These are phyloP conservation scores for Ormia ochracea DNA, from an alignment of 2,888 invertebrate genomes.

Conservation along the genomic window DNA sequence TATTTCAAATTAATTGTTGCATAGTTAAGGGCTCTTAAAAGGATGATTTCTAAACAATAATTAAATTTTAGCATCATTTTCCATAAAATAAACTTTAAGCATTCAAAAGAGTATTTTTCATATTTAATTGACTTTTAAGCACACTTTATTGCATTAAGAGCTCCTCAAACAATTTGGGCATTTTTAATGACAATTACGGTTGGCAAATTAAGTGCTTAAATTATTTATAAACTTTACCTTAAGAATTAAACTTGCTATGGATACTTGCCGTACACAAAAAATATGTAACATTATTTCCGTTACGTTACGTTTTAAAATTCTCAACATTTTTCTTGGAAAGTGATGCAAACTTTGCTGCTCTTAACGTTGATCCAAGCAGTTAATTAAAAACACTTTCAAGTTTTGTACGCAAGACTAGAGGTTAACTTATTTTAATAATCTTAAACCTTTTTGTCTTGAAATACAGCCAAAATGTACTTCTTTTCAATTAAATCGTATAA, in stretches of 20 bases:
- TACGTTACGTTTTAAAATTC: not conserved
- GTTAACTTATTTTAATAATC: constrained; percentile 30
- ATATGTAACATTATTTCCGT: not conserved
- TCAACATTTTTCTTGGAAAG: not conserved
- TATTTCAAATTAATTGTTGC: constrained; percentile 22
- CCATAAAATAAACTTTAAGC: not conserved
- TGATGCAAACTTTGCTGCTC: not conserved
- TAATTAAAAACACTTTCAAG: constrained; percentile 34
- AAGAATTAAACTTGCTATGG: constrained; percentile 4
- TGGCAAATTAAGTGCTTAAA: constrained; percentile 29
- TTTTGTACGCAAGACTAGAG: constrained; percentile 41
- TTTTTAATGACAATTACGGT: constrained; percentile 41
- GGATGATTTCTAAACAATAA: not conserved
- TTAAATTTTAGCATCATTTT: constrained; percentile 19
- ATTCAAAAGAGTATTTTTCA: not conserved
- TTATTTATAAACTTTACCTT: constrained; percentile 40
- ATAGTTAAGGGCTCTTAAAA: constrained; percentile 21
- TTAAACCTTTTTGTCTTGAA: not conserved
- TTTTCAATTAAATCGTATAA: too few species aligned
- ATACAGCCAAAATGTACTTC: too few species aligned
- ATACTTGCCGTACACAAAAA: not conserved
- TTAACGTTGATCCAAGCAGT: constrained; percentile 15
- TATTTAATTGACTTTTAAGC: not conserved
- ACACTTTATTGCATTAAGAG: not conserved
- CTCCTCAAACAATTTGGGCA: constrained; percentile 31